A percentile compares a stretch with the other conserved stretches of the same genome.
Evolutionary conservation across 2,888 invertebrate species (phyloP).

Genomic region (Ectemnius lituratus): DNA sequence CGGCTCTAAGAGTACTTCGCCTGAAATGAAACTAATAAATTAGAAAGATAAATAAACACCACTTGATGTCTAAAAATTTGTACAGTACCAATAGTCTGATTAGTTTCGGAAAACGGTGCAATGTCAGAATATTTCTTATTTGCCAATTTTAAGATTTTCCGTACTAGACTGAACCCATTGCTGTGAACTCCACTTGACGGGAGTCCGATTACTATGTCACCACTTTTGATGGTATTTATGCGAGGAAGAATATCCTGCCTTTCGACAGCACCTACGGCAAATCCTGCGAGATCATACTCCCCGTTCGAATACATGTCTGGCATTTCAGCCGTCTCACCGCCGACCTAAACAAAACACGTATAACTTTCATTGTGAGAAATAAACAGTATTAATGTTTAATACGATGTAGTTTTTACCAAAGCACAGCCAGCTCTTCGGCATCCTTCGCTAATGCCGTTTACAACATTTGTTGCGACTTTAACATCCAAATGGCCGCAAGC

Average conservation of each 20-base stretch:
- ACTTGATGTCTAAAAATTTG: background rate
- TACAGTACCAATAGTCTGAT: constrained; percentile 84
- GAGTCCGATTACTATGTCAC: constrained; percentile 91
- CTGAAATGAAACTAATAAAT: constrained; percentile 74
- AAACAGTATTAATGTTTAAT: constrained; percentile 6
- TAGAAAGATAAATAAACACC: constrained; percentile 19
- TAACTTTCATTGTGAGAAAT: background rate
- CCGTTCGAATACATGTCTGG: constrained; percentile 93
- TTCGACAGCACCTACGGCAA: constrained; percentile 96
- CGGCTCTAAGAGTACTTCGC: constrained; percentile 90
- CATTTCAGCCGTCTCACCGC: constrained; percentile 98
- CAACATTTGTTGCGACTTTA: constrained; percentile 86
- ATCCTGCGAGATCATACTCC: constrained; percentile 97
- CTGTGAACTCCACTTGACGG: constrained; percentile 96
- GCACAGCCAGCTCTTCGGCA: constrained; percentile 93
- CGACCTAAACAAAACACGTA: constrained; percentile 80
- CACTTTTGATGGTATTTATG: constrained; percentile 82
- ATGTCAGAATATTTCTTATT: constrained; percentile 83
- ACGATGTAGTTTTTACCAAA: constrained; percentile 80
- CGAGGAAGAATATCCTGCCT: constrained; percentile 86
- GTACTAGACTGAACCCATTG: constrained; percentile 94
- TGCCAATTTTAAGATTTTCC: constrained; percentile 86
- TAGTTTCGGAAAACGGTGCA: constrained; percentile 85
- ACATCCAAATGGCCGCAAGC: constrained; percentile 93
- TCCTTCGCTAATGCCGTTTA: constrained; percentile 93